These are phyloP conservation scores for Phaenicophaeus curvirostris DNA, from an alignment of 2,797 vertebrate genomes.

Conservation along the genomic window DNA sequence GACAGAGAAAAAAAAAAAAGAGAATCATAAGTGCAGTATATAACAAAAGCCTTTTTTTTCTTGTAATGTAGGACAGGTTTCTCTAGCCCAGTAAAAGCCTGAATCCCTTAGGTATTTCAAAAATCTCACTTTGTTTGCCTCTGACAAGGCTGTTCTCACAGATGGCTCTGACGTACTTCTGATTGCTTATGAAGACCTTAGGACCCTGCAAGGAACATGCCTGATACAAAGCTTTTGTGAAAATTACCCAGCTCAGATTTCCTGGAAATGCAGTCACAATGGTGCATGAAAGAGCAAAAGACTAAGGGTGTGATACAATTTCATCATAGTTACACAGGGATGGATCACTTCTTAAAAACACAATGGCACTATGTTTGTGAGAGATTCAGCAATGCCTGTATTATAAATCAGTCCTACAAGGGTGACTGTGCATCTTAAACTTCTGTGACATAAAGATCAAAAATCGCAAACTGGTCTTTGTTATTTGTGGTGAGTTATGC, in stretches of 20 bases:
- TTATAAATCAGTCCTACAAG: not conserved
- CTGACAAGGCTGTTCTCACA: not conserved
- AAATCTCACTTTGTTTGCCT: not conserved
- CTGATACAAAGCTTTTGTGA: not conserved
- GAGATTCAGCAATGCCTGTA: not conserved
- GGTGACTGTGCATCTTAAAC: not conserved
- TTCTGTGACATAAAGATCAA: not conserved
- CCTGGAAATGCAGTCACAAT: not conserved
- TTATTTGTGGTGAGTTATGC: not conserved
- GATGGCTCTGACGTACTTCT: not conserved
- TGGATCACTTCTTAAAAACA: not conserved
- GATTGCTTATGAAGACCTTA: not conserved
- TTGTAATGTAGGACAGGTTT: not conserved
- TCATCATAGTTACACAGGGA: not conserved
- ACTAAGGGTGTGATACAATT: not conserved
- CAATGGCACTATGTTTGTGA: fast-evolving
- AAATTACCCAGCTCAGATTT: not conserved
- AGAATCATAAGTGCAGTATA: not conserved
- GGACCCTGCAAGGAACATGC: not conserved
- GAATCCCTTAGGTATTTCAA: not conserved
- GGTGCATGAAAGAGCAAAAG: not conserved
- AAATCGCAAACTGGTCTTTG: not conserved
- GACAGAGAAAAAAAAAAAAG: not conserved
- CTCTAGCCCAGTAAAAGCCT: not conserved
- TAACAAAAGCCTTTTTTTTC: not conserved